Conservation (phyloP, 1,140 invertebrate species). For the Zeugodacus cucurbitae region DNA sequence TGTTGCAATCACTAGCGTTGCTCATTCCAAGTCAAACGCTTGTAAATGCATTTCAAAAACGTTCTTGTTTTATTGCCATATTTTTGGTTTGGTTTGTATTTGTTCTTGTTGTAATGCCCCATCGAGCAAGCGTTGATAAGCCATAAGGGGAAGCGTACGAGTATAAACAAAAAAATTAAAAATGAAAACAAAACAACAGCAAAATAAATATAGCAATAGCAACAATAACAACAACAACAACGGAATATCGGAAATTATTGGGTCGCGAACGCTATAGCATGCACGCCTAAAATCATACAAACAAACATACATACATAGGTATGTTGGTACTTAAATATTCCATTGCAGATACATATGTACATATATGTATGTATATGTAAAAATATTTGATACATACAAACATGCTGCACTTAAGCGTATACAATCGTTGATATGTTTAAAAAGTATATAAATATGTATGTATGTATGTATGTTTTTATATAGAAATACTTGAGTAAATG, state of each 20-base stretch:
- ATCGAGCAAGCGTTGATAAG: conserved; percentile 20
- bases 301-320: background rate
- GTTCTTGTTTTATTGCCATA: background rate
- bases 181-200: background rate
- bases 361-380: background rate
- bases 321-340: background rate
- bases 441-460: background rate
- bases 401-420: no score
- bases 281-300: background rate
- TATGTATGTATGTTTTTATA: background rate
- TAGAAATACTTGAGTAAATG: background rate
- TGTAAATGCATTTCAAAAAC: conserved; percentile 11
- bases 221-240: conserved; percentile 27
- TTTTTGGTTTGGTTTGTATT: background rate
- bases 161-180: background rate
- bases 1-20: background rate
- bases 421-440: background rate
- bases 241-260: conserved; percentile 11
- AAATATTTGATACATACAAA: background rate
- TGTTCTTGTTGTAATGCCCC: background rate
- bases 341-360: background rate
- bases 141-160: background rate
- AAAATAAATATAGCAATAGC: conserved; percentile 28
- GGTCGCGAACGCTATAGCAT: conserved; percentile 27
- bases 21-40: background rate